Evolutionary conservation across 2,113 vertebrate genomes (phyloP).

Genomic region (Accipiter cooperii): DNA sequence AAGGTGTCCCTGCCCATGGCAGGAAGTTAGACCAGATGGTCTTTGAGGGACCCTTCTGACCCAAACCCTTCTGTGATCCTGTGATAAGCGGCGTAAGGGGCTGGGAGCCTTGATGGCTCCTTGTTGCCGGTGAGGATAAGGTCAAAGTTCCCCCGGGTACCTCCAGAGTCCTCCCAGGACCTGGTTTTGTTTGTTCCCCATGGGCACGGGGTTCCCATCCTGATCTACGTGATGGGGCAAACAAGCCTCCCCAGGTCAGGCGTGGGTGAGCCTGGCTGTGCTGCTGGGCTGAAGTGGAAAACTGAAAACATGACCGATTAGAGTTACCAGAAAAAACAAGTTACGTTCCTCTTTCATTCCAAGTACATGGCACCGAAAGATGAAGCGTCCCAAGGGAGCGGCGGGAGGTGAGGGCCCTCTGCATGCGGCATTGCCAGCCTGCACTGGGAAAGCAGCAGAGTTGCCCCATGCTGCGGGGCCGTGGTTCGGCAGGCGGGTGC

Average conservation of each 20-base stretch:
- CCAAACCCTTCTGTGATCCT: background rate
- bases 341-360: background rate
- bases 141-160: background rate
- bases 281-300: background rate
- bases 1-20: background rate
- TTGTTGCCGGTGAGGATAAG: background rate
- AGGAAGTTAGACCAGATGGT: fast-evolving
- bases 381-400: background rate
- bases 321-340: background rate
- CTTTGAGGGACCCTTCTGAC: background rate
- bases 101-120: background rate
- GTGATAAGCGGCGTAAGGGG: background rate
- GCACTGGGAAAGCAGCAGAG: too few species aligned
- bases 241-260: fast-evolving
- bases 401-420: fast-evolving
- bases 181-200: fast-evolving
- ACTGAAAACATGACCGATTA: fast-evolving
- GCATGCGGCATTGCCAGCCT: background rate
- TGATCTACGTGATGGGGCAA: fast-evolving
- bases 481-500: fast-evolving
- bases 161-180: background rate
- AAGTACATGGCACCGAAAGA: fast-evolving
- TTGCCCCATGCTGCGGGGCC: fast-evolving
- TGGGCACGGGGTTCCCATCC: background rate
- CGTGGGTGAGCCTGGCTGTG: fast-evolving